phyloP scores from a whole-genome alignment of 2,888 invertebrate species.

The Idaea dimidiata region DNA sequence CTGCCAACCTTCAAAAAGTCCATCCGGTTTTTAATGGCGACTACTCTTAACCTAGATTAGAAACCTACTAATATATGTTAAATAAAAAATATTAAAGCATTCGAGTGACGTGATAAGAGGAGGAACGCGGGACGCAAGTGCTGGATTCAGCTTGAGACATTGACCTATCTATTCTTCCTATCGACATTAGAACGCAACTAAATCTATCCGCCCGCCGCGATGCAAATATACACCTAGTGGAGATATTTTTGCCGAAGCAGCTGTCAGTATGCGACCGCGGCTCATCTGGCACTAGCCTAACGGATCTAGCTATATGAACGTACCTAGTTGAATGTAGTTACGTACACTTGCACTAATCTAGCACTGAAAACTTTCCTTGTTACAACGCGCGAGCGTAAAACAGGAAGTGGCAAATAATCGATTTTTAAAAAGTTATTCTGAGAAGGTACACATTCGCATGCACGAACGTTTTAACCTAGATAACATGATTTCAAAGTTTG shows the following conservation, averaged over 20 bases:
- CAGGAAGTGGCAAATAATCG: conserved; percentile 15
- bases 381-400: conserved; percentile 23
- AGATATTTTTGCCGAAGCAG: conserved; percentile 67
- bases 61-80: not conserved
- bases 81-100: not conserved
- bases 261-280: conserved; percentile 58
- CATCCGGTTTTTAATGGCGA: not conserved
- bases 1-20: not conserved
- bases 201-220: conserved; percentile 30
- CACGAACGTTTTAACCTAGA: conserved; percentile 1
- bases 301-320: conserved; percentile 5
- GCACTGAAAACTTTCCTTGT: conserved; percentile 28
- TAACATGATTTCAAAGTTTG: not conserved
- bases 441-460: conserved; percentile 10
- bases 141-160: conserved; percentile 65
- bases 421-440: conserved; percentile 12
- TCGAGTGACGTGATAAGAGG: conserved; percentile 19
- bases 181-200: conserved; percentile 41
- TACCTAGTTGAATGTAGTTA: conserved; percentile 11
- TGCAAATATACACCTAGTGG: conserved; percentile 50
- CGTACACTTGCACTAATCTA: conserved; percentile 28
- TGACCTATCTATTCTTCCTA: conserved; percentile 67
- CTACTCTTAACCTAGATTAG: not conserved
- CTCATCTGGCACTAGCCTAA: conserved; percentile 43
- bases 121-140: conserved; percentile 28